A percentile compares a stretch with the other conserved stretches of the same genome.
Evolutionary conservation across 2,113 vertebrate genomes (phyloP).

Genomic region (Protomyctophum bolini): DNA sequence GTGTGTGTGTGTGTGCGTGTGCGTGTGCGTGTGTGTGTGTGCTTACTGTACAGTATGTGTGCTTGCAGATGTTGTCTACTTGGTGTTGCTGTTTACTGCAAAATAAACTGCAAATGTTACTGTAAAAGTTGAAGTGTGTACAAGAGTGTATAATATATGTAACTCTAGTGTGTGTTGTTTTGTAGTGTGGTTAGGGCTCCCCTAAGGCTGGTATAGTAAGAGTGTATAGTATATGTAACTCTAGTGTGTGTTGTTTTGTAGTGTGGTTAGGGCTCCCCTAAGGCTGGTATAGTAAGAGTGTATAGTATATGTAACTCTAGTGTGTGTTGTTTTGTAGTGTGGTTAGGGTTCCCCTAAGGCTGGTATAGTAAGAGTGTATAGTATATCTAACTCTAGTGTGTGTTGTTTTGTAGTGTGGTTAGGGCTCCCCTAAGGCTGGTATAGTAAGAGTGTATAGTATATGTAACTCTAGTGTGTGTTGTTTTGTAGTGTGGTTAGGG

Average conservation of each 20-base stretch:
- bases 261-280: conserved; percentile 24
- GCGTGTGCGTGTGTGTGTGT: neutral
- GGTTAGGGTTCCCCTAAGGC: conserved; percentile 31
- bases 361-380: no score
- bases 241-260: conserved; percentile 48
- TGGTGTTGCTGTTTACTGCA: no score
- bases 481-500: conserved; percentile 36
- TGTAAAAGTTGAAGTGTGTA: no score
- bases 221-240: no score
- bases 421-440: conserved; percentile 30
- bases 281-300: conserved; percentile 13
- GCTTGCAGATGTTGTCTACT: neutral
- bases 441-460: no score
- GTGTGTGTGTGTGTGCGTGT: neutral
- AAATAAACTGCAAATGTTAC: no score
- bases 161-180: conserved; percentile 37
- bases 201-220: conserved; percentile 22
- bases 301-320: no score
- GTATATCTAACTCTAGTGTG: no score
- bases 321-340: conserved; percentile 45
- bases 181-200: conserved; percentile 31
- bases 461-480: conserved; percentile 20
- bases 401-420: conserved; percentile 46
- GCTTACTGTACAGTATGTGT: neutral
- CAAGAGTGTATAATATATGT: no score